phyloP scores from a whole-genome alignment of 2,888 invertebrate species.

The Metacarcinus magister region DNA sequence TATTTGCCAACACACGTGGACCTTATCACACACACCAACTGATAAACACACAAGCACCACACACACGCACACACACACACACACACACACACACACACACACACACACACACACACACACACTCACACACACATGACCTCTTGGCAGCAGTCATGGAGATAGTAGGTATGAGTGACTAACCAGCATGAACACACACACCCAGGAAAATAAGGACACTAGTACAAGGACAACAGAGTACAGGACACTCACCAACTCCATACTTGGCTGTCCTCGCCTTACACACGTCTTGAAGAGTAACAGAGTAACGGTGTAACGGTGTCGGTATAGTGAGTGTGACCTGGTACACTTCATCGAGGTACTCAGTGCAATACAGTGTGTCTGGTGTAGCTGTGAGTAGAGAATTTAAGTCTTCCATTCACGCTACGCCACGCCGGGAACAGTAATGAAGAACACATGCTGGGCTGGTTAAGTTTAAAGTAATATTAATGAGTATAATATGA shows the following conservation, averaged over 20 bases:
- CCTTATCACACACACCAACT: neutral
- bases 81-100: conserved; percentile 62
- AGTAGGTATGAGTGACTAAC: neutral
- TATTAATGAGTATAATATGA: conserved; percentile 10
- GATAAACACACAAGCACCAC: neutral
- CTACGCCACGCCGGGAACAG: neutral
- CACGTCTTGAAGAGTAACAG: too few species aligned
- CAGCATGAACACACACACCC: neutral
- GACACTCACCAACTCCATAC: too few species aligned
- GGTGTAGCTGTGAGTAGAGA: neutral
- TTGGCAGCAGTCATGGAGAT: neutral
- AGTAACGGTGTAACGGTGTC: too few species aligned
- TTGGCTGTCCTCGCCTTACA: too few species aligned
- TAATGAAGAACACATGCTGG: neutral
- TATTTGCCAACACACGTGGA: neutral
- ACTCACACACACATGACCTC: neutral
- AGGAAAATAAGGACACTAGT: neutral
- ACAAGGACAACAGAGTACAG: too few species aligned
- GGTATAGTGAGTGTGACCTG: too few species aligned
- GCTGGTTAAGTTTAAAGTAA: neutral
- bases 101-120: conserved; percentile 16
- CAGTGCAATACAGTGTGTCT: neutral
- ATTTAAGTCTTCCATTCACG: neutral
- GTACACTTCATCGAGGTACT: too few species aligned
- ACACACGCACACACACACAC: conserved; percentile 51